Conservation (phyloP, 64 coral and sea anemone species). For the Porites australiensis region DNA sequence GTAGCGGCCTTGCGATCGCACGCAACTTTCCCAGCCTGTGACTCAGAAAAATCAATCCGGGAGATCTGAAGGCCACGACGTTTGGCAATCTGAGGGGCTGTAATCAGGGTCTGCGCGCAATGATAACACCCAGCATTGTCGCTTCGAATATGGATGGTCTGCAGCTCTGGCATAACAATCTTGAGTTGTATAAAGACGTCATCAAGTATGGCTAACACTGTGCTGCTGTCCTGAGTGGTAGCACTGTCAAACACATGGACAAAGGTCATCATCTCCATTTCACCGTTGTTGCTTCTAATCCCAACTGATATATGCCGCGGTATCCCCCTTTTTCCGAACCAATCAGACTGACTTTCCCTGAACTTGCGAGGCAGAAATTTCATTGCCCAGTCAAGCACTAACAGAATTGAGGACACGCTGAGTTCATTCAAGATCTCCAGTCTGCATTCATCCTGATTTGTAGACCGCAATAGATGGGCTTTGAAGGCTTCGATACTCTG, state of each 20-base stretch:
- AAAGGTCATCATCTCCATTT: slow-evolving; percentile 5
- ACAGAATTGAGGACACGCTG: not conserved
- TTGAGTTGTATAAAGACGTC: not conserved
- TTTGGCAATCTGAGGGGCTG: slow-evolving; percentile 22
- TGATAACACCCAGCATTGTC: slow-evolving; percentile 25
- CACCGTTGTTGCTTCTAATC: not conserved
- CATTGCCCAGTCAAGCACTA: not conserved
- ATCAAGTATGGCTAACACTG: not conserved
- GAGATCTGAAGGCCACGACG: slow-evolving; percentile 35
- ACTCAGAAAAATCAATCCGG: slow-evolving; percentile 19
- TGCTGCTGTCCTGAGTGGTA: slow-evolving; percentile 15
- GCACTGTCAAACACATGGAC: not conserved
- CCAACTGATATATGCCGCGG: not conserved
- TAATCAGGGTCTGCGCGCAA: slow-evolving; percentile 3
- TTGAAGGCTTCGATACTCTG: not conserved
- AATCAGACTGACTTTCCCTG: not conserved
- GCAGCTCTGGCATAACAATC: slow-evolving; percentile 33
- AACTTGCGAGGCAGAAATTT: not conserved
- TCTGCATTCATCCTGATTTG: not conserved
- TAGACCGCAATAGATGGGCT: not conserved
- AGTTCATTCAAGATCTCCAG: not conserved
- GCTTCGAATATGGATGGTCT: slow-evolving; percentile 16
- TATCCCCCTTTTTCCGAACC: not conserved
- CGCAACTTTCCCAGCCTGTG: slow-evolving; percentile 21
- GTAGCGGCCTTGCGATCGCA: slow-evolving; percentile 24